Conservation (phyloP, 2,797 vertebrate genomes). For the Salarias fasciatus region DNA sequence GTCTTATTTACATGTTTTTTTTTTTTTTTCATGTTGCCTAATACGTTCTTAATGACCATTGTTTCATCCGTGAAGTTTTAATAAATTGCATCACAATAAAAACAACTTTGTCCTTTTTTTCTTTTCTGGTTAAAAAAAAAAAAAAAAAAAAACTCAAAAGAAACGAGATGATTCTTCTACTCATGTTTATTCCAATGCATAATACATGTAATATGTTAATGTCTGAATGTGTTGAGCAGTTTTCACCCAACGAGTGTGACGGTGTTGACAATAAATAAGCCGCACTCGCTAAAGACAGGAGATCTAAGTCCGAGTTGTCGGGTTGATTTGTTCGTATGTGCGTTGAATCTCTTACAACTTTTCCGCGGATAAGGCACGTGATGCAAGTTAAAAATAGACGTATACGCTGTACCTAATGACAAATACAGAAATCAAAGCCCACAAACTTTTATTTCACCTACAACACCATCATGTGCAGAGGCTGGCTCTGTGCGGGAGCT, state of each 20-base stretch:
- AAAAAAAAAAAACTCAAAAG: background rate
- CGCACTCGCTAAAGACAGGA: conserved; percentile 9
- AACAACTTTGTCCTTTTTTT: background rate
- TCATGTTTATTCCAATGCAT: conserved; percentile 1
- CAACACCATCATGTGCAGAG: conserved; percentile 23
- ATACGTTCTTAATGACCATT: conserved; percentile 71
- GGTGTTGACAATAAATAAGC: conserved; percentile 31
- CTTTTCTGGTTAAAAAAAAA: background rate
- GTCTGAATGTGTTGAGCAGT: conserved; percentile 1
- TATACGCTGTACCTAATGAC: conserved; percentile 59
- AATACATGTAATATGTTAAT: conserved; percentile 4
- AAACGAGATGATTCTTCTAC: background rate
- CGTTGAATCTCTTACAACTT: conserved; percentile 52
- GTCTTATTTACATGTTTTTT: conserved; percentile 56
- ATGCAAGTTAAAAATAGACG: conserved; percentile 61
- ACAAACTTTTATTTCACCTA: conserved; percentile 20
- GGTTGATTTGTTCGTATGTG: conserved; percentile 37
- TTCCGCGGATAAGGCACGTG: conserved; percentile 66
- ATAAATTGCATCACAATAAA: conserved; percentile 70
- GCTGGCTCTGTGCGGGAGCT: conserved; percentile 30
- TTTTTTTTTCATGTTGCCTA: conserved; percentile 58
- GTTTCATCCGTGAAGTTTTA: conserved; percentile 77
- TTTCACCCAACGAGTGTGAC: background rate
- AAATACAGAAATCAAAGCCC: conserved; percentile 48
- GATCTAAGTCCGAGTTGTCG: conserved; percentile 60